A percentile compares a stretch with the other conserved stretches of the same genome.
Conservation (phyloP, 2,113 vertebrate genomes). For the Hoplias malabaricus region DNA sequence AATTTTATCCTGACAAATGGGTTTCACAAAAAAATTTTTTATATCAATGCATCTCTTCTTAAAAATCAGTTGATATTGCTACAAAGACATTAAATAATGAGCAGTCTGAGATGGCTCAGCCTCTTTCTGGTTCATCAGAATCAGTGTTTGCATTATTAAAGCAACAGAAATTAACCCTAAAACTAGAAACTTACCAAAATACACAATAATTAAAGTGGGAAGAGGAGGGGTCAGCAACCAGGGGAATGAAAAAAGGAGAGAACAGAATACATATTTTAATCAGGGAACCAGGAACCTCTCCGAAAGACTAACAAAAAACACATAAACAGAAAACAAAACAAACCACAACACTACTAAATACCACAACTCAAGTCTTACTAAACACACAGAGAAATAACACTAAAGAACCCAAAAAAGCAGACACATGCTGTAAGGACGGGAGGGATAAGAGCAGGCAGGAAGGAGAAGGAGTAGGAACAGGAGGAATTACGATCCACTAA, state of each 20-base stretch:
- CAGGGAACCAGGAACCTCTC: constrained; percentile 81
- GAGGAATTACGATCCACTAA: constrained; percentile 48
- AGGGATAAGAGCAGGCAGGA: constrained; percentile 17
- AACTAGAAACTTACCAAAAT: constrained; percentile 98
- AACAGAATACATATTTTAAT: constrained; percentile 98
- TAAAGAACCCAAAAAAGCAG: constrained; percentile 53
- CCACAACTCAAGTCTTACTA: constrained; percentile 68
- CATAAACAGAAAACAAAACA: constrained; percentile 79
- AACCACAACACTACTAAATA: constrained; percentile 67
- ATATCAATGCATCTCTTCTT: too few relatives aligned
- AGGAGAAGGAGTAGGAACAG: not conserved
- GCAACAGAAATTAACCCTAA: constrained; percentile 71
- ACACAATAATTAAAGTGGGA: constrained; percentile 99
- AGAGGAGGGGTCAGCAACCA: constrained; percentile 94
- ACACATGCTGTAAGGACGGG: constrained; percentile 34
- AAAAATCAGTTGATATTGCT: not conserved
- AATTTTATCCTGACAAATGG: too few relatives aligned
- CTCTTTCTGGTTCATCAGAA: constrained; percentile 24
- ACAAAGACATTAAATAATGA: not conserved
- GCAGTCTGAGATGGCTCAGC: constrained; percentile 48
- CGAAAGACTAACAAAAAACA: constrained; percentile 79
- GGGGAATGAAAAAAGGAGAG: constrained; percentile 90
- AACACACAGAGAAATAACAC: constrained; percentile 54
- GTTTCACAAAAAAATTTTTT: too few relatives aligned
- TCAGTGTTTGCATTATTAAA: constrained; percentile 62